Conservation (phyloP, 2,888 invertebrate genomes). For the Pristionchus entomophagus region DNA sequence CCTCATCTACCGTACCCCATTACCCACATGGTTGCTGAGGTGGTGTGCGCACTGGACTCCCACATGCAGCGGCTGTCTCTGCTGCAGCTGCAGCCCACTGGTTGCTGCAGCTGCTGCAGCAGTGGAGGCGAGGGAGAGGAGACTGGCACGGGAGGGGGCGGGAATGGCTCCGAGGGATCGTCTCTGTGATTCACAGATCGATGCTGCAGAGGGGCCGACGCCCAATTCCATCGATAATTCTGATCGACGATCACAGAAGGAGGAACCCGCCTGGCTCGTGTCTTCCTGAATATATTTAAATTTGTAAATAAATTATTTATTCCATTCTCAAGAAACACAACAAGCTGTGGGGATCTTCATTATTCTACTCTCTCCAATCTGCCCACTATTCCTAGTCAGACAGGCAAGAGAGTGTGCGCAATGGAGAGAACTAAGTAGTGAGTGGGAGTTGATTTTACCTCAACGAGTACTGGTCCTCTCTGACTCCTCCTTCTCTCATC, state of each 20-base stretch:
- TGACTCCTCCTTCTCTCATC: constrained; percentile 40
- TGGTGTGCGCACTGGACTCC: constrained; percentile 45
- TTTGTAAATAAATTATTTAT: too few relatives aligned
- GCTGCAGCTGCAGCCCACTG: too few relatives aligned
- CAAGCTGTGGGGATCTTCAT: too few relatives aligned
- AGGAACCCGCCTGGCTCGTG: neutral
- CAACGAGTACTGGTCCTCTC: neutral
- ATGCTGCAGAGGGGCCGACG: constrained; percentile 5
- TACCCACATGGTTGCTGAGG: constrained; percentile 8
- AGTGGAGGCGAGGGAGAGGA: neutral
- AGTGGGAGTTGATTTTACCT: too few relatives aligned
- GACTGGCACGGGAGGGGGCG: neutral
- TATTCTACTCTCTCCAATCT: too few relatives aligned
- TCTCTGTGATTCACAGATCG: neutral
- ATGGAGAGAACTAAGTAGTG: too few relatives aligned
- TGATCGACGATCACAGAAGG: constrained; percentile 45
- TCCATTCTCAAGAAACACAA: too few relatives aligned
- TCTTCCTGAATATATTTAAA: neutral
- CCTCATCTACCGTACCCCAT: neutral
- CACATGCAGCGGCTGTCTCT: neutral
- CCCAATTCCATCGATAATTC: constrained; percentile 45
- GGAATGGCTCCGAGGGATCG: neutral
- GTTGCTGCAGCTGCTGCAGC: neutral
- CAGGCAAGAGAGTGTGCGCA: too few relatives aligned
- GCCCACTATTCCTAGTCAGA: too few relatives aligned